Evolutionary conservation across 1,140 invertebrate species (phyloP), one percentile per base, ranked within the genome.

Genomic region (Calliphora vicina): DNA sequence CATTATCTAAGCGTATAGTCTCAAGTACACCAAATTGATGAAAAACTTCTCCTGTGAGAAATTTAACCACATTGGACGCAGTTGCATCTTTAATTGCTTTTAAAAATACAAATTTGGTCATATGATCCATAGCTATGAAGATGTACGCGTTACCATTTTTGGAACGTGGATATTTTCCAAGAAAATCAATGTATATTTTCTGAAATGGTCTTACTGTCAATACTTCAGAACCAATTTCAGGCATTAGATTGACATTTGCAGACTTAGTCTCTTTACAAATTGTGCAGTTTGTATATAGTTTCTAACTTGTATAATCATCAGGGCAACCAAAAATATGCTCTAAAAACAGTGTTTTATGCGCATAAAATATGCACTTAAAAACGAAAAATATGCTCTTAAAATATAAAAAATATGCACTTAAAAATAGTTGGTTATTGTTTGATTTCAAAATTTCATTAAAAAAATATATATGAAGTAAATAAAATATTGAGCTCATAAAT

Each of bases 1-100:
- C 45, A n/a, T 81, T 81, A 35, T 81, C 80, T 13, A 25, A 61
- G 9, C n/a, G 23, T 1, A 81, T 27, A 29, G 67, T 29, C 67
- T 81, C 80, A 1, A 50, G 80, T 0, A 81, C 80, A 12, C 80
- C 80, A 20, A 29, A 61, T 15, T 67, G n/a, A 20, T 67, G 25
- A 81, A 81, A 72, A 4, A 72, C 15, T 8, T 50, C 2, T 50
- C 12, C 15, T 8, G 2, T 10, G 10, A 50, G 15, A 50, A 50
- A 50, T 13, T 50, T 35, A 35, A 35, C 8, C 29, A 35, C 29
- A 29, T 74, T 74, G 15, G 27, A 2, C 0, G 26, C 72, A 4
- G 29, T 35, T 4, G 29, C 29, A 2, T 35, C 29, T 35, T 8
- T 35, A 2, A 35, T 35, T 4, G 29, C 29, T 35, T 35, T 35